A percentile compares a stretch with the other conserved stretches of the same genome.
These are phyloP conservation scores for Chamaetylas fuelleborni DNA, from an alignment of 2,113 vertebrate species.

Conservation along the genomic window DNA sequence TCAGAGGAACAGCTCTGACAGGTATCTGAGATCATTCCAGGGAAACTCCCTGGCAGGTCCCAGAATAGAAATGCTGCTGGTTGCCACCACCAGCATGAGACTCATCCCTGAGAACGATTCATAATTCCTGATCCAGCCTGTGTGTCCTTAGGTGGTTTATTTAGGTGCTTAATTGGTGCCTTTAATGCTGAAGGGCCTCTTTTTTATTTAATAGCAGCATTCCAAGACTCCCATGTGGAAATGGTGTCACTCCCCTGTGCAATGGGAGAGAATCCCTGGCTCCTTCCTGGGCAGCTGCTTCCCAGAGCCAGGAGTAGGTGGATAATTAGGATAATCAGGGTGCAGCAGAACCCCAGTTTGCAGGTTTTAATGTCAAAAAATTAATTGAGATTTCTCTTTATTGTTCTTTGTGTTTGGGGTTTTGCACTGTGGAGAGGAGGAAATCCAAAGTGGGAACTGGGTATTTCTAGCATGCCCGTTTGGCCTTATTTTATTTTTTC, in stretches of 20 bases:
- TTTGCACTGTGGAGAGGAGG: neutral
- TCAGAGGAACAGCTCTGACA: neutral
- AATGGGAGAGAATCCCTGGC: neutral
- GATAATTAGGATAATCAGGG: too few species aligned
- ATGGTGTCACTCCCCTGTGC: neutral
- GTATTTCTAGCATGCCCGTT: neutral
- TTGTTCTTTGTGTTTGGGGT: neutral
- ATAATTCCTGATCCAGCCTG: neutral
- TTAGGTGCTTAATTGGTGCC: neutral
- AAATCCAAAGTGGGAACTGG: neutral
- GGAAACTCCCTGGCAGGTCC: constrained; percentile 13
- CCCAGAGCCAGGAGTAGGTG: neutral
- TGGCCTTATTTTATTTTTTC: rapidly evolving
- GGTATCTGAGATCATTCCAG: neutral
- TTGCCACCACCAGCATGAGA: neutral
- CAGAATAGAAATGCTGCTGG: neutral
- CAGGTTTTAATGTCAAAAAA: neutral
- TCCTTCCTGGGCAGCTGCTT: neutral
- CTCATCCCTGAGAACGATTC: neutral
- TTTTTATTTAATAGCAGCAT: neutral
- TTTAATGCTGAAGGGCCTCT: neutral
- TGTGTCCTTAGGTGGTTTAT: neutral
- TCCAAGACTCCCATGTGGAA: neutral
- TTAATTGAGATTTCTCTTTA: neutral
- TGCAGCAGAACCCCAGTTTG: neutral